These are phyloP conservation scores for Acyrthosiphon pisum DNA, from an alignment of 1,140 invertebrate species.

Conservation along the genomic window DNA sequence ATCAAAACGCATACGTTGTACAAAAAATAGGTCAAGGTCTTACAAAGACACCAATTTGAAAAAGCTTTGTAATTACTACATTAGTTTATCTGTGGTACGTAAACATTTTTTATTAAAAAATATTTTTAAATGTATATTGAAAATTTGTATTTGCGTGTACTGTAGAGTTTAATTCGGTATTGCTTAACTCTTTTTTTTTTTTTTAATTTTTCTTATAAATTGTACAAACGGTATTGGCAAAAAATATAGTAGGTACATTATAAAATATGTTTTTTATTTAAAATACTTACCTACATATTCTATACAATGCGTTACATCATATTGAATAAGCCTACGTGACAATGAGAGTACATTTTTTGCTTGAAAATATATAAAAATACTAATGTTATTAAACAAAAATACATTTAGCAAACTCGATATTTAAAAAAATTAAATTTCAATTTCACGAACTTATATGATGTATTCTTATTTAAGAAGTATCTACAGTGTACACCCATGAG, in stretches of 20 bases:
- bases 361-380: background rate
- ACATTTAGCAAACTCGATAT: background rate
- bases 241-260: background rate
- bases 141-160: background rate
- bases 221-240: background rate
- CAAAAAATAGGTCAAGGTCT: background rate
- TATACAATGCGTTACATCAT: too few species aligned
- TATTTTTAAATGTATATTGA: background rate
- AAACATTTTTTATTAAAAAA: background rate
- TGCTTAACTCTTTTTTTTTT: background rate
- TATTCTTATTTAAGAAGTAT: background rate
- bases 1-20: background rate
- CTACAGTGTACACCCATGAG: too few species aligned
- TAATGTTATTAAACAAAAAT: background rate
- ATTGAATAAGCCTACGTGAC: background rate
- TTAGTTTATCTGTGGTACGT: background rate
- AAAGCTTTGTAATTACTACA: background rate
- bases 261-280: background rate
- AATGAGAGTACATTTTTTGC: background rate
- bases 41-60: background rate
- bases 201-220: background rate
- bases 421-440: background rate
- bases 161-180: background rate
- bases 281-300: too few species aligned
- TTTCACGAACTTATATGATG: background rate